phyloP scores from a whole-genome alignment of 2,113 vertebrate genomes.

The Mionectes macconnelli region DNA sequence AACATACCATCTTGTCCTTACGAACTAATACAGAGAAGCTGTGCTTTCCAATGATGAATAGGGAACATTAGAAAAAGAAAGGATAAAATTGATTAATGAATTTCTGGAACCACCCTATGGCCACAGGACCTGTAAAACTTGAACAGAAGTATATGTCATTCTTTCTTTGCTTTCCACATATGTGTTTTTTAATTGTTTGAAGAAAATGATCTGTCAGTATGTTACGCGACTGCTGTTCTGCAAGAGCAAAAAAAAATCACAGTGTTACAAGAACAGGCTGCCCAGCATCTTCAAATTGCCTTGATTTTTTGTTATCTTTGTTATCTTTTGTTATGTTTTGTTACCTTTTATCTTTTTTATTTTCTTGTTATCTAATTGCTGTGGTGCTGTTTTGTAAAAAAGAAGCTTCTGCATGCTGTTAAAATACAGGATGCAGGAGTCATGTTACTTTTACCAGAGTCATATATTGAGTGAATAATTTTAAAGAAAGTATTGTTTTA shows the following conservation, averaged over 20 bases:
- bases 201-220: background rate
- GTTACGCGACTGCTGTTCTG: background rate
- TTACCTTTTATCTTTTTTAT: background rate
- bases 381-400: background rate
- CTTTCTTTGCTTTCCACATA: background rate
- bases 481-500: background rate
- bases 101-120: background rate
- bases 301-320: background rate
- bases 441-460: background rate
- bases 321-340: background rate
- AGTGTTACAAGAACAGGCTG: background rate
- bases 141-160: background rate
- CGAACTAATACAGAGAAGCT: slow-evolving; percentile 41
- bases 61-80: slow-evolving; percentile 43
- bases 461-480: background rate
- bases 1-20: background rate
- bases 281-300: background rate
- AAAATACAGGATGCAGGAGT: background rate
- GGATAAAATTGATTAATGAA: background rate
- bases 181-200: background rate
- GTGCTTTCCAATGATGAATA: slow-evolving; percentile 38
- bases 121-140: background rate
- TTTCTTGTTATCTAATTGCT: background rate
- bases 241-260: background rate
- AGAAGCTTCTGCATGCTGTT: background rate